These are phyloP conservation scores for Collichthys lucidus DNA, from an alignment of 2,113 vertebrate species.

Conservation along the genomic window DNA sequence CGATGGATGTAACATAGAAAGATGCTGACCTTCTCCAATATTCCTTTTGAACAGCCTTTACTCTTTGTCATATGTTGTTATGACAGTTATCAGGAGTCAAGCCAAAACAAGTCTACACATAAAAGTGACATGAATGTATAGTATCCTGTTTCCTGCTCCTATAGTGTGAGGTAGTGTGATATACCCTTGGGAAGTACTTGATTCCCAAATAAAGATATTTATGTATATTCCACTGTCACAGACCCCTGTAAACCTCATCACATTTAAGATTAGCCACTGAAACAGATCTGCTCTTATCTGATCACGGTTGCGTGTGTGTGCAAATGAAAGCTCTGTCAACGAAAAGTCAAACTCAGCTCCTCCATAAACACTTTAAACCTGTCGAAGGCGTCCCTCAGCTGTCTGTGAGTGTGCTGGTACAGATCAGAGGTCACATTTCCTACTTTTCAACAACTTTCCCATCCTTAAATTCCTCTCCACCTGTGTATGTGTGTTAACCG, in stretches of 20 bases:
- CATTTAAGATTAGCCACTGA: constrained; percentile 65
- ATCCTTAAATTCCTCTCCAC: neutral
- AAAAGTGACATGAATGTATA: constrained; percentile 31
- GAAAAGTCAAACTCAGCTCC: constrained; percentile 45
- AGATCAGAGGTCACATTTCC: constrained; percentile 56
- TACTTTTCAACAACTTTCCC: constrained; percentile 40
- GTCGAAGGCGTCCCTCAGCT: constrained; percentile 54
- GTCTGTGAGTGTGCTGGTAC: constrained; percentile 25
- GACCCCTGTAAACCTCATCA: constrained; percentile 58
- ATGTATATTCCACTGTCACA: constrained; percentile 44
- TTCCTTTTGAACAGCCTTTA: neutral
- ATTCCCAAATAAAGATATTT: constrained; percentile 65
- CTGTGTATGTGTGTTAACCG: neutral
- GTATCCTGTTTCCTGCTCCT: constrained; percentile 38
- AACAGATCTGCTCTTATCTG: constrained; percentile 66
- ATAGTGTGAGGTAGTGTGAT: constrained; percentile 37
- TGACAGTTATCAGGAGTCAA: neutral
- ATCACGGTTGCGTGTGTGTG: constrained; percentile 21
- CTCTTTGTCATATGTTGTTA: neutral
- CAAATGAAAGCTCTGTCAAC: constrained; percentile 67
- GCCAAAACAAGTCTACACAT: constrained; percentile 12
- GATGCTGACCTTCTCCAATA: neutral
- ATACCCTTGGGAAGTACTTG: constrained; percentile 13
- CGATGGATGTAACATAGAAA: neutral
- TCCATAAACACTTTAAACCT: constrained; percentile 66